These are phyloP conservation scores for Cephus cinctus DNA, from an alignment of 1,140 invertebrate species.

Conservation along the genomic window DNA sequence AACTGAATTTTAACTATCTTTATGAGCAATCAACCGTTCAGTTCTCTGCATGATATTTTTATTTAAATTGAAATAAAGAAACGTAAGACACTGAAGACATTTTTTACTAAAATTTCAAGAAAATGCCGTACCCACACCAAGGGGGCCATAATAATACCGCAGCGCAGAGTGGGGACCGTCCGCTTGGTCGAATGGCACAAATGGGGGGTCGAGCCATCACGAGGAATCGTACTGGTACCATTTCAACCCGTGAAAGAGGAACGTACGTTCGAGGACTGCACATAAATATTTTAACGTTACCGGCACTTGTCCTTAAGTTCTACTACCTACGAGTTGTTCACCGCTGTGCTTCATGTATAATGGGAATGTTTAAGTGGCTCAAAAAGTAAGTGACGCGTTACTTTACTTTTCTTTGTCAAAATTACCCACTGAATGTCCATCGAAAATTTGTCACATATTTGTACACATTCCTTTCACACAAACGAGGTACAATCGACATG, in stretches of 20 bases:
- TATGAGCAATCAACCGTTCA: too few species aligned
- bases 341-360: slow-evolving; percentile 22
- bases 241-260: slow-evolving; percentile 20
- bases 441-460: too few species aligned
- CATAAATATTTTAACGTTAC: not conserved
- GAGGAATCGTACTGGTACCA: slow-evolving; percentile 22
- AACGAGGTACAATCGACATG: too few species aligned
- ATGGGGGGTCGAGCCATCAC: slow-evolving; percentile 13
- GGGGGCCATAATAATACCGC: slow-evolving; percentile 8
- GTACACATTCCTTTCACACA: too few species aligned
- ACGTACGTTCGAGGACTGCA: slow-evolving; percentile 5
- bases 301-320: not conserved
- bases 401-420: too few species aligned
- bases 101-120: too few species aligned
- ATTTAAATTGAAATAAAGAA: too few species aligned
- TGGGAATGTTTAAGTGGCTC: slow-evolving; percentile 42
- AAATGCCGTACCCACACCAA: not conserved
- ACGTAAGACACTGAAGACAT: too few species aligned
- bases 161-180: slow-evolving; percentile 17
- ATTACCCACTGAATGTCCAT: too few species aligned
- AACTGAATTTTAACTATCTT: too few species aligned
- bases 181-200: slow-evolving; percentile 12
- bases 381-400: slow-evolving; percentile 45
- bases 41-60: too few species aligned
- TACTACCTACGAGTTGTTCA: slow-evolving; percentile 12